These are phyloP conservation scores for Scytalopus superciliaris DNA, from an alignment of 2,113 vertebrate genomes.

Conservation along the genomic window DNA sequence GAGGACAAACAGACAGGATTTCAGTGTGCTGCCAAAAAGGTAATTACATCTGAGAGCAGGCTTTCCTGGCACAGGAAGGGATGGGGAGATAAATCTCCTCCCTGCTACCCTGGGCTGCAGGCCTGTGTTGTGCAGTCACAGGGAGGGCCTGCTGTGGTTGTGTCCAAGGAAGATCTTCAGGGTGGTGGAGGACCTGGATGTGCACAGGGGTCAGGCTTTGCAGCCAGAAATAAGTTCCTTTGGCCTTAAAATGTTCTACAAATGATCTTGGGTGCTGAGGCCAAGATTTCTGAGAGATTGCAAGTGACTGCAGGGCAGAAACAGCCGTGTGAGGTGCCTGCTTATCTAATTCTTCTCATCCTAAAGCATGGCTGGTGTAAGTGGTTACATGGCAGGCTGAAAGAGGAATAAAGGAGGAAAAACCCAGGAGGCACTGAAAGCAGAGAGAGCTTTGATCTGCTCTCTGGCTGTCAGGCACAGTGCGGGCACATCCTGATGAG, in stretches of 20 bases:
- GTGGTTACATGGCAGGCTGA: neutral
- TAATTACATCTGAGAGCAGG: constrained; percentile 34
- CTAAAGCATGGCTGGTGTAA: neutral
- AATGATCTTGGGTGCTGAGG: neutral
- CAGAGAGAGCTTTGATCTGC: neutral
- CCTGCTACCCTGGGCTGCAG: neutral
- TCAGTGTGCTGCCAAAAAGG: constrained; percentile 93
- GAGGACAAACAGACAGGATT: constrained; percentile 89
- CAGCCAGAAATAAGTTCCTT: neutral
- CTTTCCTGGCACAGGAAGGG: neutral
- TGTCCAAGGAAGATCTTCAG: neutral
- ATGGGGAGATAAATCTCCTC: neutral
- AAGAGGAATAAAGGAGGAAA: neutral
- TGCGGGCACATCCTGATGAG: neutral
- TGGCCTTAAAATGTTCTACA: neutral
- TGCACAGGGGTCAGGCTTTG: neutral
- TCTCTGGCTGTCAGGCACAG: neutral
- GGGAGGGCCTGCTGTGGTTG: neutral
- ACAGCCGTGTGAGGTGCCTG: neutral
- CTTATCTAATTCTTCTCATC: neutral
- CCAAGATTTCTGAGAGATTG: neutral
- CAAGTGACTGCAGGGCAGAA: neutral
- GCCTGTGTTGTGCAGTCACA: neutral
- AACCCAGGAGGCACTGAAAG: neutral
- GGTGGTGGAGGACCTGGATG: neutral